A percentile compares a stretch with the other conserved stretches of the same genome.
Conservation (phyloP, 2,888 invertebrate species). For the Elegia similella region DNA sequence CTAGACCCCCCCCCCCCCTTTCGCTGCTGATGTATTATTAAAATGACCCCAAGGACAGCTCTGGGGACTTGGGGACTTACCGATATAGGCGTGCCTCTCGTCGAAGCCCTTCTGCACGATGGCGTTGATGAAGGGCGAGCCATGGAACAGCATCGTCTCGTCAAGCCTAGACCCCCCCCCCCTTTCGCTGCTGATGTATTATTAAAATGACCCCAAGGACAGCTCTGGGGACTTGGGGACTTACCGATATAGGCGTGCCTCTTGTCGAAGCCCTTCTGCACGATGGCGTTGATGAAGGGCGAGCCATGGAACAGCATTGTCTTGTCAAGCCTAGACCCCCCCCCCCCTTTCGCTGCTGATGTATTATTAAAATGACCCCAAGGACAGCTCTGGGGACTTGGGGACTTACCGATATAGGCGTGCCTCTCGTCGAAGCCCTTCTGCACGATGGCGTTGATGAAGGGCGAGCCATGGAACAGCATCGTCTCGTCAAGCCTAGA, state of each 20-base stretch:
- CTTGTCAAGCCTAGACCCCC: too few species aligned
- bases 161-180: background rate
- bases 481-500: too few species aligned
- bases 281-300: slow-evolving; percentile 98
- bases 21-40: too few species aligned
- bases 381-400: too few species aligned
- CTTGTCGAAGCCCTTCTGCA: slow-evolving; percentile 99
- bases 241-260: slow-evolving; percentile 96
- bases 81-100: slow-evolving; percentile 93
- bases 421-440: slow-evolving; percentile 99
- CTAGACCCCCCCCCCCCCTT: too few species aligned
- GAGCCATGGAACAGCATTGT: slow-evolving; percentile 98
- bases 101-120: slow-evolving; percentile 95
- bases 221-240: too few species aligned
- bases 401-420: slow-evolving; percentile 91
- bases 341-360: too few species aligned
- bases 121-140: slow-evolving; percentile 94
- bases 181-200: too few species aligned
- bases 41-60: too few species aligned
- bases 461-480: slow-evolving; percentile 97
- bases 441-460: slow-evolving; percentile 97
- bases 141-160: slow-evolving; percentile 87
- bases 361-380: too few species aligned
- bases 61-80: slow-evolving; percentile 17
- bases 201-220: too few species aligned